Evolutionary conservation across 2,113 vertebrate genomes (phyloP).

Genomic region (Murina feae): DNA sequence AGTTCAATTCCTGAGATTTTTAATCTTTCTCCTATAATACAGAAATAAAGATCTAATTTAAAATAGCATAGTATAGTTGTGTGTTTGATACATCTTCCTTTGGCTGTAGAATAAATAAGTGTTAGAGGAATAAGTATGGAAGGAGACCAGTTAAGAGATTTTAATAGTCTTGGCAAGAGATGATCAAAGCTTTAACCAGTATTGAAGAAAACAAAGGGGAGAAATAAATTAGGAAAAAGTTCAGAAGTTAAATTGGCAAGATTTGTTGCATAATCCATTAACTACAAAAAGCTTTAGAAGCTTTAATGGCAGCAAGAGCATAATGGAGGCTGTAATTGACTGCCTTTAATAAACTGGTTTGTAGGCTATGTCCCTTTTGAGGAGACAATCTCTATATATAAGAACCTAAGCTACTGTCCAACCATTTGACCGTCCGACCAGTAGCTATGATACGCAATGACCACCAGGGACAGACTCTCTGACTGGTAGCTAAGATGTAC

Average conservation of each 20-base stretch:
- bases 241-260: neutral
- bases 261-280: neutral
- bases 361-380: neutral
- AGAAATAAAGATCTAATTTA: neutral
- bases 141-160: neutral
- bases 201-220: neutral
- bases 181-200: neutral
- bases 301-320: neutral
- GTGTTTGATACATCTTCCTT: neutral
- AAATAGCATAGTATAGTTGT: neutral
- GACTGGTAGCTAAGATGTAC: no score
- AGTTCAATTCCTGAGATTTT: neutral
- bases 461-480: no score
- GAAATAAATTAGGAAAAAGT: neutral
- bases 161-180: neutral
- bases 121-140: neutral
- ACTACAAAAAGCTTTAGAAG: neutral
- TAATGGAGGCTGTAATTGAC: neutral
- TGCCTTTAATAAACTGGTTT: neutral
- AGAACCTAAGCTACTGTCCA: no score
- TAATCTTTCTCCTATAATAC: neutral
- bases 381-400: neutral
- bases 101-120: neutral
- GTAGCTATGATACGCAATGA: no score
- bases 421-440: no score